Evolutionary conservation across 2,797 vertebrate genomes (phyloP), one percentile per base, ranked within the genome.

Genomic region (Sparus aurata): DNA sequence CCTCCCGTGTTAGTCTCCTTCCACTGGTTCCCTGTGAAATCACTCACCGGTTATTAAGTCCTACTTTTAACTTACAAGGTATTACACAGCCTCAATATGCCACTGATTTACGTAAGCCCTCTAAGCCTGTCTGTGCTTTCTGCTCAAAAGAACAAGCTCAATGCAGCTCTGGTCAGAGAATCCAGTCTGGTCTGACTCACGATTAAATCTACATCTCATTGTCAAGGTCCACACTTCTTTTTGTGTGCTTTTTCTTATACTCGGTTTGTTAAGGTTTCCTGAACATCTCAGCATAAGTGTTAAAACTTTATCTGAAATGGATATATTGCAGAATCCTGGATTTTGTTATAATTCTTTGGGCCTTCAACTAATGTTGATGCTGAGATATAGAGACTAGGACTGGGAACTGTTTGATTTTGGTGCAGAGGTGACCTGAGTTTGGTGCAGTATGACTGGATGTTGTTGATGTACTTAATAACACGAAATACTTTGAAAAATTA

Each of bases 31-130:
- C 27, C 41, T 49, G n/a, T 63, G 38, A 68, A 75, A 50, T 27
- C 62, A 22, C 50, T 58, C 62, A 6, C 52, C 30, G 25, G n/a
- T 73, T 62, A 73, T 73, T 55, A 58, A 76, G 46, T 67, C 69
- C 70, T 61, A 1, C 50, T 18, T 62, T 38, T 58, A 67, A 58
- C 53, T 64, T 43, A 71, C 15, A 20, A 43, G 38, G 63, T 66
- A 30, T 69, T 63, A 62, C 30, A 47, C 63, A 27, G 63, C 38
- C 45, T 52, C 71, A 62, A 3, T 62, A 0, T 50, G 81, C 58
- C 23, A 5, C 61, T 75, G 57, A 75, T 71, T 34, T 15, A 38
- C 25, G 61, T 10, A 62, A 75, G 62, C 45, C 23, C 3, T 7
- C 25, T 64, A n/a, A 80, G 67, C 61, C 49, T 20, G 0, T 34